These are phyloP conservation scores for Drosophila tsacasi DNA, from an alignment of 1,140 invertebrate genomes.

Conservation along the genomic window DNA sequence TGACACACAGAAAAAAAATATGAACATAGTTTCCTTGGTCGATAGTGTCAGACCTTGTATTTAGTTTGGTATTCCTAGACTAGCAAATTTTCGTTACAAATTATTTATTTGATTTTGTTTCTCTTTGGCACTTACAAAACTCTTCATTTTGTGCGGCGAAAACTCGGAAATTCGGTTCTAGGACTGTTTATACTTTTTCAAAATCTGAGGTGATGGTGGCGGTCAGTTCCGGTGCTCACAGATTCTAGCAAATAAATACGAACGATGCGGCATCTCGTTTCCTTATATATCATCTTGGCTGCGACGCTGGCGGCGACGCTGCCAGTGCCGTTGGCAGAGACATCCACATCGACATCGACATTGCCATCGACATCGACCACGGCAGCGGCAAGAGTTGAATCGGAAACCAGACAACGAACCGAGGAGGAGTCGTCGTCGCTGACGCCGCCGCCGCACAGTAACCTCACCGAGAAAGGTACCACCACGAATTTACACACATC, in stretches of 20 bases:
- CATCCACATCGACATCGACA: too few relatives aligned
- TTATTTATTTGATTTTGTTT: not conserved
- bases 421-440: not conserved
- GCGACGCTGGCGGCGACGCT: conserved; percentile 18
- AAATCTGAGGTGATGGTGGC: not conserved
- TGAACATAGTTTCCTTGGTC: not conserved
- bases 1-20: conserved; percentile 26
- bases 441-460: conserved; percentile 1
- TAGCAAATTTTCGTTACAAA: not conserved
- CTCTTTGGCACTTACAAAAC: conserved; percentile 68
- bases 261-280: conserved; percentile 78
- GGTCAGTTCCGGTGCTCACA: conserved; percentile 68
- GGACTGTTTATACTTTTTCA: conserved; percentile 14
- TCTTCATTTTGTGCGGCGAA: conserved; percentile 67
- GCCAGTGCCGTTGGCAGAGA: conserved; percentile 9
- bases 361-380: not conserved
- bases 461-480: not conserved
- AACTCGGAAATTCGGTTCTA: conserved; percentile 55
- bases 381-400: not conserved
- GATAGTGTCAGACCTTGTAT: not conserved
- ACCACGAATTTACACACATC: not conserved
- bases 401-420: conserved; percentile 46
- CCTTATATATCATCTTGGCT: conserved; percentile 78
- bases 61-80: not conserved
- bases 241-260: conserved; percentile 84